A percentile compares a stretch with the other conserved stretches of the same genome.
Evolutionary conservation across 2,113 vertebrate species (phyloP).

Genomic region (Prunella fulvescens): DNA sequence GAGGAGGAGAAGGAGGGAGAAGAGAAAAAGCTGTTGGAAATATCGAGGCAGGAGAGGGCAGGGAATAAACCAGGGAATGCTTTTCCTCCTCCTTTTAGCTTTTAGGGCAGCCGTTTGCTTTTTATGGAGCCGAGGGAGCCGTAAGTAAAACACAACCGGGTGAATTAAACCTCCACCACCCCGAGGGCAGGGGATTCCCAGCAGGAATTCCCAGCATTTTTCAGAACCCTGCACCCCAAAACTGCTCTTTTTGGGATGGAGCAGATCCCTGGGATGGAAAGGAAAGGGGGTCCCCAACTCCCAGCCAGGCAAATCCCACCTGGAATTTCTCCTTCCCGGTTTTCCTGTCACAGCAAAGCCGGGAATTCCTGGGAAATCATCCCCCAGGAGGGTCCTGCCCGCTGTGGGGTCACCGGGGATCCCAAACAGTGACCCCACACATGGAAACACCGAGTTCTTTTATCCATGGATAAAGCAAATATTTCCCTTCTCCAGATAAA

Average conservation of each 20-base stretch:
- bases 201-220: neutral
- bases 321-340: neutral
- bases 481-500: neutral
- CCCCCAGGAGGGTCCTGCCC: neutral
- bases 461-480: neutral
- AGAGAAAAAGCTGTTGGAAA: neutral
- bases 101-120: neutral
- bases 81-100: neutral
- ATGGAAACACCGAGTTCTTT: neutral
- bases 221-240: neutral
- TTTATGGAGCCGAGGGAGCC: neutral
- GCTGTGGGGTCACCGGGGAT: no score
- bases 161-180: neutral
- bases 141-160: neutral
- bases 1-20: neutral
- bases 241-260: accelerated
- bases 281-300: accelerated
- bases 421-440: neutral
- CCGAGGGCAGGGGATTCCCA: neutral
- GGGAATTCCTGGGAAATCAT: neutral
- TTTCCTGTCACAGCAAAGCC: neutral
- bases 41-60: neutral
- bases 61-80: neutral
- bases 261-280: neutral
- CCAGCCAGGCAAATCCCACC: accelerated